Evolutionary conservation across 30 jellyfish, hydroid and myxozoan species (phyloP).

Genomic region (Hydra vulgaris): DNA sequence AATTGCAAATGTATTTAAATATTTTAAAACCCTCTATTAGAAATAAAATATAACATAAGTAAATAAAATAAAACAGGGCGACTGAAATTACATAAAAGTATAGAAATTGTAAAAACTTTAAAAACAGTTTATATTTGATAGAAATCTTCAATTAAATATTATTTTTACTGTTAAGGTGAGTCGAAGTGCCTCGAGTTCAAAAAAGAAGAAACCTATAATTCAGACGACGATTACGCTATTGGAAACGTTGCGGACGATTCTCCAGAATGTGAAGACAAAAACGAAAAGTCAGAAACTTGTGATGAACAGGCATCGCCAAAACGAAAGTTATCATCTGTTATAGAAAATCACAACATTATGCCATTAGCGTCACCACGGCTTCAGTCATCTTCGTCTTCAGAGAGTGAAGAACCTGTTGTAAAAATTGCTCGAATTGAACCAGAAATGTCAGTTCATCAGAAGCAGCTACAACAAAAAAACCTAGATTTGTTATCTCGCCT

Average conservation of each 20-base stretch:
- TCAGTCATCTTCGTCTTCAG: constrained; percentile 20
- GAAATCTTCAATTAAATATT: no score
- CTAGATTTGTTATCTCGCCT: constrained; percentile 66
- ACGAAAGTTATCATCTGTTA: constrained; percentile 23
- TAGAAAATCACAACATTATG: not conserved
- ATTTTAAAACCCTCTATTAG: no score
- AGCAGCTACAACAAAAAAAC: constrained; percentile 63
- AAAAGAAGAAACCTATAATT: no score
- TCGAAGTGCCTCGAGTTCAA: no score
- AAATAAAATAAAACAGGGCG: no score
- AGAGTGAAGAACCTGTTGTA: constrained; percentile 65
- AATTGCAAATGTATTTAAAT: no score
- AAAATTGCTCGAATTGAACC: constrained; percentile 68
- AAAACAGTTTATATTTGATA: no score
- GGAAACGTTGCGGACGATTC: constrained; percentile 2
- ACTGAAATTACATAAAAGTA: no score
- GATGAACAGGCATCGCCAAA: not conserved
- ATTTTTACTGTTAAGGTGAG: no score
- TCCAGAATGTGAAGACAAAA: constrained; percentile 5
- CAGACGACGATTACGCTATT: constrained; percentile 20
- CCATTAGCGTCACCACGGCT: constrained; percentile 1
- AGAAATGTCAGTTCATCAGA: constrained; percentile 49
- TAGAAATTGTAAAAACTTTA: no score
- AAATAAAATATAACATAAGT: no score
- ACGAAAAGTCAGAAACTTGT: not conserved